phyloP scores from a whole-genome alignment of 2,797 vertebrate species.

The Limnodromus scolopaceus region DNA sequence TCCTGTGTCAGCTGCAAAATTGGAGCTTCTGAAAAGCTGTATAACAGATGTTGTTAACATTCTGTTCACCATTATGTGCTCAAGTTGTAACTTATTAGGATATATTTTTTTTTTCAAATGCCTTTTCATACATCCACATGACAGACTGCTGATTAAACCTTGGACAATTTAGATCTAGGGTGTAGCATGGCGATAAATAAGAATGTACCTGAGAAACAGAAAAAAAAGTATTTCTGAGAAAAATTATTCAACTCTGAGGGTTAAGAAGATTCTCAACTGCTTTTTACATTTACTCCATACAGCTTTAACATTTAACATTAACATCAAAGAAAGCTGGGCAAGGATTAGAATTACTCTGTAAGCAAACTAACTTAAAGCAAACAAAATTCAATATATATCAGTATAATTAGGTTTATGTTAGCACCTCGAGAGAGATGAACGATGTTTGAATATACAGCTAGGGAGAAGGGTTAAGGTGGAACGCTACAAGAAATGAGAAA shows the following conservation, averaged over 20 bases:
- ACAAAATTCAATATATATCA: not conserved
- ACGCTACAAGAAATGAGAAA: not conserved
- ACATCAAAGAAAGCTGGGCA: constrained; percentile 27
- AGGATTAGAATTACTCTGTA: constrained; percentile 19
- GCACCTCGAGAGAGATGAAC: not conserved
- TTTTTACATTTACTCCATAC: not conserved
- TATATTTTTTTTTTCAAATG: not conserved
- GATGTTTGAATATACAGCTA: not conserved
- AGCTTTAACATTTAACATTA: constrained; percentile 27
- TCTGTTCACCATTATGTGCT: not conserved
- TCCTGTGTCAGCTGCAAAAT: not conserved
- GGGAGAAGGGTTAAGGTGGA: not conserved
- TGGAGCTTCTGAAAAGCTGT: not conserved
- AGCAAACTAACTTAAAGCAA: not conserved
- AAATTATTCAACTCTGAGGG: not conserved
- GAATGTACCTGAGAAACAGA: not conserved
- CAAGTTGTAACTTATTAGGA: not conserved
- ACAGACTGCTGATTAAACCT: not conserved
- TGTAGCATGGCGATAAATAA: not conserved
- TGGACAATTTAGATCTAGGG: not conserved
- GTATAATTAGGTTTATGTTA: not conserved
- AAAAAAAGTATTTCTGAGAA: not conserved
- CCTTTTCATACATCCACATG: not conserved
- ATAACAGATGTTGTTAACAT: not conserved
- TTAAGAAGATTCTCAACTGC: not conserved